Conservation (phyloP, 2,888 invertebrate genomes). For the Cyrtodaria siliqua region DNA sequence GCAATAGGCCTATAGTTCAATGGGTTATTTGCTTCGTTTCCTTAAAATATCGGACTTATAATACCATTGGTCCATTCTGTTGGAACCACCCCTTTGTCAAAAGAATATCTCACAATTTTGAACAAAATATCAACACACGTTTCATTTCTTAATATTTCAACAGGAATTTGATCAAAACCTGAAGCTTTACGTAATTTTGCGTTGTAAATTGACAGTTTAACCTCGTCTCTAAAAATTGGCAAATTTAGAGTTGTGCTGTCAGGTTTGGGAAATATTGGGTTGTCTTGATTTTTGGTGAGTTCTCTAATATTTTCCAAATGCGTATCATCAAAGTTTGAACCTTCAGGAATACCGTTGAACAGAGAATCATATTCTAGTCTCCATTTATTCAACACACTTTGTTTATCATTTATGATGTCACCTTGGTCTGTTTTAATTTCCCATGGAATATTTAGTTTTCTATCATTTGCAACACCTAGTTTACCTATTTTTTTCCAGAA, state of each 20-base stretch:
- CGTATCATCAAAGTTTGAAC: not conserved
- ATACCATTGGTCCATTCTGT: conserved; percentile 13
- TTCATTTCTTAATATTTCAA: conserved; percentile 23
- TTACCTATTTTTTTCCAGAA: conserved; percentile 14
- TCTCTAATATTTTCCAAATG: not conserved
- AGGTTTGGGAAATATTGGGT: not conserved
- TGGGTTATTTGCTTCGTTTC: conserved; percentile 17
- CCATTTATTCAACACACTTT: conserved; percentile 11
- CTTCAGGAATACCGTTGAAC: conserved; percentile 5
- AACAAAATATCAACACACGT: too few species aligned
- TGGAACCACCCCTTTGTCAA: conserved; percentile 12
- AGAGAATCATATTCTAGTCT: conserved; percentile 10
- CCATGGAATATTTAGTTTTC: conserved; percentile 2
- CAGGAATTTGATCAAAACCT: conserved; percentile 11
- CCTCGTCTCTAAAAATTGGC: conserved; percentile 19
- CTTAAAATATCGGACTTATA: conserved; percentile 15
- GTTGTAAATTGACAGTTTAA: not conserved
- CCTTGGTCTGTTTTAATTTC: too few species aligned
- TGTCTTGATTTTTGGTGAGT: not conserved
- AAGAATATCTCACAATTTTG: conserved; percentile 12
- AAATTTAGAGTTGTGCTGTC: conserved; percentile 5
- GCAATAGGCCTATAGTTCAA: conserved; percentile 31
- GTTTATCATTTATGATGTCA: not conserved
- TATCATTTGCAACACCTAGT: not conserved
- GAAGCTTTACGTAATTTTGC: conserved; percentile 14